A percentile compares a stretch with the other conserved stretches of the same genome.
phyloP scores from a whole-genome alignment of 2,888 invertebrate species.

The Drosophila barbarae region DNA sequence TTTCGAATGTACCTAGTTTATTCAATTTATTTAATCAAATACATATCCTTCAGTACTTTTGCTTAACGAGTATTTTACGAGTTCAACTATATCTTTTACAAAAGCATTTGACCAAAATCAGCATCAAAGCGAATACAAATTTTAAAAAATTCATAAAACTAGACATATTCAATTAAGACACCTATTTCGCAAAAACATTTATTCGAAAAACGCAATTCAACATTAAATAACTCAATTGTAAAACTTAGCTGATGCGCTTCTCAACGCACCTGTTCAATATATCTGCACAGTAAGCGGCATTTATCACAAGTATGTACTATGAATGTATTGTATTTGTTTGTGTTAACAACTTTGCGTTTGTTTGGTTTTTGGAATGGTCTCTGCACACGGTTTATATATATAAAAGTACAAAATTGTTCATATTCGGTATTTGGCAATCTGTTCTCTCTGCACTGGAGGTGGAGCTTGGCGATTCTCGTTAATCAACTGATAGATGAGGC shows the following conservation, averaged over 20 bases:
- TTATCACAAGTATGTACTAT: slow-evolving; percentile 70
- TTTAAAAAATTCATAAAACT: neutral
- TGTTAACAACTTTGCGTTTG: slow-evolving; percentile 59
- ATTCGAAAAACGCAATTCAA: slow-evolving; percentile 67
- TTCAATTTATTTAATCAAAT: slow-evolving; percentile 5
- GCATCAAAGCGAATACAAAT: neutral
- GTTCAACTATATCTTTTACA: neutral
- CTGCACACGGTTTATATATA: slow-evolving; percentile 41
- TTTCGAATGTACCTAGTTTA: neutral
- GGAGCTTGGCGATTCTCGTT: slow-evolving; percentile 55
- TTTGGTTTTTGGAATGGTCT: slow-evolving; percentile 62
- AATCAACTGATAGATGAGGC: slow-evolving; percentile 41
- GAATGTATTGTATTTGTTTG: slow-evolving; percentile 38
- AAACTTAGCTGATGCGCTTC: slow-evolving; percentile 60
- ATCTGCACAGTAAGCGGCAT: slow-evolving; percentile 66
- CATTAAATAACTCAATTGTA: slow-evolving; percentile 66
- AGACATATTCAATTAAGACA: neutral
- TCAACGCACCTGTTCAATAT: slow-evolving; percentile 42
- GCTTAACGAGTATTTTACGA: slow-evolving; percentile 7
- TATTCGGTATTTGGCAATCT: slow-evolving; percentile 60
- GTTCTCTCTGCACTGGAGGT: slow-evolving; percentile 36
- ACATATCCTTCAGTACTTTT: neutral
- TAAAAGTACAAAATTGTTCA: slow-evolving; percentile 69
- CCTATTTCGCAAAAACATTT: slow-evolving; percentile 54
- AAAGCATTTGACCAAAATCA: slow-evolving; percentile 1